Conservation (phyloP, 2,113 vertebrate species). For the Apteryx mantelli region DNA sequence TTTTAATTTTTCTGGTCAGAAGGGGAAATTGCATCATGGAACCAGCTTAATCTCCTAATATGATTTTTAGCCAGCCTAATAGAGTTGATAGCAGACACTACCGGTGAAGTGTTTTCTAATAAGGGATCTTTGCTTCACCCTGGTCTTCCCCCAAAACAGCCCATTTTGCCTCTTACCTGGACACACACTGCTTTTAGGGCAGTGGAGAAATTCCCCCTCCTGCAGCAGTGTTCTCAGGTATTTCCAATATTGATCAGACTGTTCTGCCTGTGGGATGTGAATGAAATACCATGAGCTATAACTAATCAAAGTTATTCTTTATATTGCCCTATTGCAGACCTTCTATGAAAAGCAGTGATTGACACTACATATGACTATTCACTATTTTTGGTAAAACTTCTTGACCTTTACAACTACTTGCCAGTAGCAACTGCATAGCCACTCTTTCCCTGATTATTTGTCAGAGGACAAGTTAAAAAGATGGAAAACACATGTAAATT, state of each 20-base stretch:
- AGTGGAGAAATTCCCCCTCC: neutral
- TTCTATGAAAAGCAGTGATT: neutral
- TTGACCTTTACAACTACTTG: neutral
- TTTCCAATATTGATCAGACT: neutral
- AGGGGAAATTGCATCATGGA: neutral
- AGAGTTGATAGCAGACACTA: neutral
- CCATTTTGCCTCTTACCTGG: accelerated
- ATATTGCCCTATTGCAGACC: neutral
- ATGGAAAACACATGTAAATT: conserved; percentile 7
- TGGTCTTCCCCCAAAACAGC: neutral
- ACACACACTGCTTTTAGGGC: neutral
- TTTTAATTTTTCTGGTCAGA: neutral
- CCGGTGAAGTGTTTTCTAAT: neutral
- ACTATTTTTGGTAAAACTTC: neutral
- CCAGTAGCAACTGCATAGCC: neutral
- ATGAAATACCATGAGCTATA: neutral
- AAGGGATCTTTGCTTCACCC: neutral
- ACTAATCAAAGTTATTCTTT: neutral
- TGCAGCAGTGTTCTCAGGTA: accelerated
- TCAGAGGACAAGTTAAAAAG: neutral
- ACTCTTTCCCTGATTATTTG: neutral
- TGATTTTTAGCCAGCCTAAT: neutral
- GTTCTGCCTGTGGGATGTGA: neutral
- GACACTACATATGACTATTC: neutral
- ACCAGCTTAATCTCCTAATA: neutral